Conservation (phyloP, 2,888 invertebrate species). For the Conistra vaccinii region DNA sequence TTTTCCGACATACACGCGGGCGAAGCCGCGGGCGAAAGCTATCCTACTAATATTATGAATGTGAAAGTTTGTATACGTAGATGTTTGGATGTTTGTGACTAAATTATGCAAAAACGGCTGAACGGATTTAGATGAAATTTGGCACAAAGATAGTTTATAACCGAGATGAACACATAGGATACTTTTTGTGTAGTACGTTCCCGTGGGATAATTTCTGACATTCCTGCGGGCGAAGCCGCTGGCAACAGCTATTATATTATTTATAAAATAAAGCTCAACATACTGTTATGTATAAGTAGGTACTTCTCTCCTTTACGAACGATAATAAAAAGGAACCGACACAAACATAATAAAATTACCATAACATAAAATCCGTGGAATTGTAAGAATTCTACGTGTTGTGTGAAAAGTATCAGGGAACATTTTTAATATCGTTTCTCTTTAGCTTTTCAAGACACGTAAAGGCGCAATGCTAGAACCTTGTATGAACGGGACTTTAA, state of each 20-base stretch:
- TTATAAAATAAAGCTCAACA: constrained; percentile 24
- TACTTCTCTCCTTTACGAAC: constrained; percentile 60
- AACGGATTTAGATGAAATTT: too few species aligned
- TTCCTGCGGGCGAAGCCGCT: too few species aligned
- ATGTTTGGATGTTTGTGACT: too few species aligned
- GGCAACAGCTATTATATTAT: constrained; percentile 15
- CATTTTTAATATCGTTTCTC: constrained; percentile 43
- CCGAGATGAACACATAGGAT: too few species aligned
- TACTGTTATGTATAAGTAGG: constrained; percentile 54
- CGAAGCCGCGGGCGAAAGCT: too few species aligned
- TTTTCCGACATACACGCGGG: too few species aligned
- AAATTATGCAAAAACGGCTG: too few species aligned
- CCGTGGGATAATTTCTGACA: too few species aligned
- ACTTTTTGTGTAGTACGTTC: too few species aligned
- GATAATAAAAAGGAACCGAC: constrained; percentile 66
- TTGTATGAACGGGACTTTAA: constrained; percentile 1
- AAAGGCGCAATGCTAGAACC: constrained; percentile 6
- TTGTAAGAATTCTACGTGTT: constrained; percentile 45
- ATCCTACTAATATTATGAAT: too few species aligned
- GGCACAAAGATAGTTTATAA: too few species aligned
- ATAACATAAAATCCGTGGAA: constrained; percentile 65
- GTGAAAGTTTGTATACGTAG: too few species aligned
- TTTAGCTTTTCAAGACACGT: constrained; percentile 45
- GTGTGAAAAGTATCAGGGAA: constrained; percentile 33
- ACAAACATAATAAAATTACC: constrained; percentile 72